These are phyloP conservation scores for Cygnus atratus DNA, from an alignment of 2,113 vertebrate species.

Conservation along the genomic window DNA sequence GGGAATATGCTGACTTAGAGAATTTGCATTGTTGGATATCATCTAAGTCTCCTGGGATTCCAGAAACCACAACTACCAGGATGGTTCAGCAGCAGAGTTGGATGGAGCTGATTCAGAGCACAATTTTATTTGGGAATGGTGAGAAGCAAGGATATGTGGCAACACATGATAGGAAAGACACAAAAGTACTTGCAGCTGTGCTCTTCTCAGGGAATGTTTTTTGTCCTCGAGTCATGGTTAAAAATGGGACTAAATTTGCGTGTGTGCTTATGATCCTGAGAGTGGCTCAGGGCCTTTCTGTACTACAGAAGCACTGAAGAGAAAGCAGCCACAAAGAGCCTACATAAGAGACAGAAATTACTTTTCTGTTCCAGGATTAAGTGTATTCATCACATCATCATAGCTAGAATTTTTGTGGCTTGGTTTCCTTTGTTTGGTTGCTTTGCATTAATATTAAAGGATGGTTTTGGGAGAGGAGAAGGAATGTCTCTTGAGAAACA, in stretches of 20 bases:
- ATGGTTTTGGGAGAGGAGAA: not conserved
- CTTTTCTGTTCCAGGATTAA: conserved; percentile 1
- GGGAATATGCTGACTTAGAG: not conserved
- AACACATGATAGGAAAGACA: not conserved
- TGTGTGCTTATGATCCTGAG: not conserved
- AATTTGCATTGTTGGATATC: not conserved
- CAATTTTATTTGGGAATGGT: not conserved
- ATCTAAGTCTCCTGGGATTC: not conserved
- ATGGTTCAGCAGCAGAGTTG: not conserved
- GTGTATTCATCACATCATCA: conserved; percentile 22
- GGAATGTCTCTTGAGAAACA: conserved; percentile 56
- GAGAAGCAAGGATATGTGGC: not conserved
- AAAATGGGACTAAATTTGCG: not conserved
- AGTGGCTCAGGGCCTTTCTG: not conserved
- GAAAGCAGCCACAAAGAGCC: not conserved
- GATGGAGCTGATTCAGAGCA: not conserved
- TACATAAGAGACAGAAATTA: conserved; percentile 25
- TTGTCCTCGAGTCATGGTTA: not conserved
- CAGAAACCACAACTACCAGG: not conserved
- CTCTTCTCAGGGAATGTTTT: not conserved
- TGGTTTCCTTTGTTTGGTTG: conserved; percentile 30
- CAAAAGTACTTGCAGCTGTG: not conserved
- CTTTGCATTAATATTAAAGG: conserved; percentile 65
- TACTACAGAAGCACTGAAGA: not conserved
- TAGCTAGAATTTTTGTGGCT: conserved; percentile 28